Evolutionary conservation across 2,888 invertebrate species (phyloP), one percentile per base, ranked within the genome.

Genomic region (Tetrapedia diversipes): DNA sequence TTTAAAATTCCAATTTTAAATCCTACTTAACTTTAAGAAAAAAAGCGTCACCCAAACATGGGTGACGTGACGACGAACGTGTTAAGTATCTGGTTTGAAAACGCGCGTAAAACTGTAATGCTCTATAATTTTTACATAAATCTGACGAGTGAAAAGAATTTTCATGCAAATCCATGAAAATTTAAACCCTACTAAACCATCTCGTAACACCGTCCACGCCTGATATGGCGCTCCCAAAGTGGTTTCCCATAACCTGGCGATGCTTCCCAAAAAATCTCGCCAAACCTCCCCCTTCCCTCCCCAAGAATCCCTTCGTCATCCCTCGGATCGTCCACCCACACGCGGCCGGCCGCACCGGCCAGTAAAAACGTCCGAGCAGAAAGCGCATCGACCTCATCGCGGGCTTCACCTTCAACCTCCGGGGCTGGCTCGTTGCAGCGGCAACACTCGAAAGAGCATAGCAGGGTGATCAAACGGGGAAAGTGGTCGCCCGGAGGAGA

Each of bases 401-500:
- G 19, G 43, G 59, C 43, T 54, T 71, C 65, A 79, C 78, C 71
- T 77, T 61, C 72, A 68, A 72, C 78, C 79, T 72, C 60, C 78
- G 60, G 32, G 39, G 71, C 60, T 61, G 54, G 43, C 78, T 67
- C 47, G 79, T 65, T 59, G 73, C 61, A 59, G 67, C 69, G 66
- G 77, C 78, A 79, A 70, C 72, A 73, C 77, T 77, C 69, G 49
- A 61, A 72, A 77, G 74, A 80, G 77, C 69, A 80, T 71, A 71
- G 67, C 79, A 73, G 79, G 79, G 74, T 78, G 80, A 77, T 80
- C 70, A 79, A 81, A 73, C 77, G 83, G 82, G 84, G 86, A 86
- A 86, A 87, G 84, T 85, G 86, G 80, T 78, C 74, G 77, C 77
- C 80, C 70, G 71, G 61, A 69, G 81, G 74, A 79, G 81, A 75